Percentiles rank a stretch among this genome's conserved stretches.
Conservation (phyloP, 2,888 invertebrate species). For the Unio pictorum region DNA sequence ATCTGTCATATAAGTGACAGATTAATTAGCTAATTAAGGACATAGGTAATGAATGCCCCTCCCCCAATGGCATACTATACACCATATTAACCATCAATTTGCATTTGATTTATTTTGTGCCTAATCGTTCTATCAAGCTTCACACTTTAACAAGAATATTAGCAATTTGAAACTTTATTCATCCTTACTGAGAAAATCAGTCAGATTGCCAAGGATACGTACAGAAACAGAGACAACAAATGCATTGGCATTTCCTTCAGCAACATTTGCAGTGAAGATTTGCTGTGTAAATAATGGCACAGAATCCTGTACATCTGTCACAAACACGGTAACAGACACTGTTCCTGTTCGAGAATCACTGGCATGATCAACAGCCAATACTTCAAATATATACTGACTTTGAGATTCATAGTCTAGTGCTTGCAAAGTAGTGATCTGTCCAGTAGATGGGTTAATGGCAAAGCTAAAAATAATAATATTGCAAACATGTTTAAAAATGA, state of each 20-base stretch:
- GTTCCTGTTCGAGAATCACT: slow-evolving; percentile 32
- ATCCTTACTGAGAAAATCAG: too few species aligned
- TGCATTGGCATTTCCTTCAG: slow-evolving; percentile 30
- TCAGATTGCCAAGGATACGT: slow-evolving; percentile 8
- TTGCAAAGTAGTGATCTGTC: slow-evolving; percentile 37
- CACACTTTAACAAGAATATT: too few species aligned
- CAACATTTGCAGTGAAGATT: slow-evolving; percentile 43
- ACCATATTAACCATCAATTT: too few species aligned
- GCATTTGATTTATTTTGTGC: too few species aligned
- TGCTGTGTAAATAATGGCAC: slow-evolving; percentile 49
- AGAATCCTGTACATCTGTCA: slow-evolving; percentile 59
- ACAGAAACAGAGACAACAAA: slow-evolving; percentile 36
- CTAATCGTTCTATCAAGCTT: too few species aligned
- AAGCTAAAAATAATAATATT: slow-evolving; percentile 22
- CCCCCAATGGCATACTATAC: too few species aligned
- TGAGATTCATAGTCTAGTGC: slow-evolving; percentile 49
- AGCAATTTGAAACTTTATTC: too few species aligned
- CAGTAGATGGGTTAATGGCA: slow-evolving; percentile 33
- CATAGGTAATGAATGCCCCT: too few species aligned
- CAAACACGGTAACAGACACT: slow-evolving; percentile 32
- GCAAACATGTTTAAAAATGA: too few species aligned
- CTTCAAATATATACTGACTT: slow-evolving; percentile 31
- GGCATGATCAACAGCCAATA: slow-evolving; percentile 41
- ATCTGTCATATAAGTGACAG: too few species aligned
- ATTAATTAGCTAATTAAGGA: too few species aligned